phyloP scores from a whole-genome alignment of 2,888 invertebrate genomes.

The Rhamphomyia laevipes region DNA sequence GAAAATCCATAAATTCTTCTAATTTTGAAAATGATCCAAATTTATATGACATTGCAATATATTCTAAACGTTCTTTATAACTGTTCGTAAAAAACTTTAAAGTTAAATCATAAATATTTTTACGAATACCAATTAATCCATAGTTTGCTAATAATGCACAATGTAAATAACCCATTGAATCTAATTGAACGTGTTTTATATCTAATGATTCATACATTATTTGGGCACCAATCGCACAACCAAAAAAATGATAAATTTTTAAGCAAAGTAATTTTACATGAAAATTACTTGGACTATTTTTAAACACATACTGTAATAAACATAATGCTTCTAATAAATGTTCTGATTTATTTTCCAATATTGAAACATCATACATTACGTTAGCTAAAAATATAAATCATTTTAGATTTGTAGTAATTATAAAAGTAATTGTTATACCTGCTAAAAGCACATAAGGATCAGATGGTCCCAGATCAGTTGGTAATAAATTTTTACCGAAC shows the following conservation, averaged over 20 bases:
- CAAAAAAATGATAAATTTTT: slow-evolving; percentile 63
- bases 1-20: slow-evolving; percentile 77
- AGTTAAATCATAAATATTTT: slow-evolving; percentile 59
- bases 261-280: slow-evolving; percentile 77
- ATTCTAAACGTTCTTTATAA: slow-evolving; percentile 84
- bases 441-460: slow-evolving; percentile 75
- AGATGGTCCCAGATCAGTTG: slow-evolving; percentile 60
- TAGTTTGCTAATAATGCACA: slow-evolving; percentile 60
- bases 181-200: slow-evolving; percentile 86
- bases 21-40: slow-evolving; percentile 90
- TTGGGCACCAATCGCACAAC: slow-evolving; percentile 63
- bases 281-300: slow-evolving; percentile 75
- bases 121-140: slow-evolving; percentile 58
- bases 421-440: slow-evolving; percentile 35
- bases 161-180: slow-evolving; percentile 79
- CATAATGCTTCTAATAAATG: slow-evolving; percentile 53
- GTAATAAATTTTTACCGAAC: slow-evolving; percentile 45
- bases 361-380: slow-evolving; percentile 42
- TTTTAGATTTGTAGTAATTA: neutral
- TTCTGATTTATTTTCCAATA: slow-evolving; percentile 41
- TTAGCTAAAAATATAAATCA: slow-evolving; percentile 24
- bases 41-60: slow-evolving; percentile 84
- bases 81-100: slow-evolving; percentile 79
- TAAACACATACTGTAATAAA: slow-evolving; percentile 59
- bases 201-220: slow-evolving; percentile 67